Percentiles rank a stretch among this genome's conserved stretches.
Conservation (phyloP, 2,888 invertebrate genomes). For the Aphidius colemani region DNA sequence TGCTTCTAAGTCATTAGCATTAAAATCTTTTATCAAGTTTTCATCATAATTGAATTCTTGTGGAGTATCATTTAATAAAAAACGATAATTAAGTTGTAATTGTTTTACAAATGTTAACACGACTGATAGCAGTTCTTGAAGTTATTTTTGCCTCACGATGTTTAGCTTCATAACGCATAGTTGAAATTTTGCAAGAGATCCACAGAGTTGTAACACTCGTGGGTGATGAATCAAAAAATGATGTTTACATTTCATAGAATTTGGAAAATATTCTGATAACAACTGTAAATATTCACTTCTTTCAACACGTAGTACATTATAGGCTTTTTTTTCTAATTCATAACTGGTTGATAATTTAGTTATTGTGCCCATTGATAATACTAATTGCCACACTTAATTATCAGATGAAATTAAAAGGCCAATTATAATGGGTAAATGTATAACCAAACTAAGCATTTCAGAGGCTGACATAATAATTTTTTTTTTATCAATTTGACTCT, state of each 20-base stretch:
- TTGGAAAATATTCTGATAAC: constrained; percentile 10
- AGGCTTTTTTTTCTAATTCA: constrained; percentile 12
- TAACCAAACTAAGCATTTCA: constrained; percentile 17
- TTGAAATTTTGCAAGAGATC: constrained; percentile 10
- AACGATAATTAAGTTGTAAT: too few species aligned
- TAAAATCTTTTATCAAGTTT: too few species aligned
- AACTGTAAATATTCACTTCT: constrained; percentile 6
- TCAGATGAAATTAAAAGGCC: constrained; percentile 11
- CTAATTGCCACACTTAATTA: background rate
- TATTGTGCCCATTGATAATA: constrained; percentile 8
- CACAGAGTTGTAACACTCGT: constrained; percentile 7
- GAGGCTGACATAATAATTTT: constrained; percentile 14
- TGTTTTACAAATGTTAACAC: constrained; percentile 1
- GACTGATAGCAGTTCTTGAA: constrained; percentile 18
- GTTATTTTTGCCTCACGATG: constrained; percentile 19
- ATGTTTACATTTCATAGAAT: constrained; percentile 14
- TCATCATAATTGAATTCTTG: too few species aligned
- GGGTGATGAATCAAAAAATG: constrained; percentile 18
- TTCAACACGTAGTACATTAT: background rate
- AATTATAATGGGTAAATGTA: constrained; percentile 14
- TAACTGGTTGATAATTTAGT: constrained; percentile 1
- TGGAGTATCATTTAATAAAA: too few species aligned
- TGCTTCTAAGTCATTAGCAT: too few species aligned
- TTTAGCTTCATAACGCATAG: constrained; percentile 18
- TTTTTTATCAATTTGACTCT: constrained; percentile 6